Base-by-base conservation (phyloP, 2,113 vertebrate species). In the Gopherus flavomarginatus region DNA sequence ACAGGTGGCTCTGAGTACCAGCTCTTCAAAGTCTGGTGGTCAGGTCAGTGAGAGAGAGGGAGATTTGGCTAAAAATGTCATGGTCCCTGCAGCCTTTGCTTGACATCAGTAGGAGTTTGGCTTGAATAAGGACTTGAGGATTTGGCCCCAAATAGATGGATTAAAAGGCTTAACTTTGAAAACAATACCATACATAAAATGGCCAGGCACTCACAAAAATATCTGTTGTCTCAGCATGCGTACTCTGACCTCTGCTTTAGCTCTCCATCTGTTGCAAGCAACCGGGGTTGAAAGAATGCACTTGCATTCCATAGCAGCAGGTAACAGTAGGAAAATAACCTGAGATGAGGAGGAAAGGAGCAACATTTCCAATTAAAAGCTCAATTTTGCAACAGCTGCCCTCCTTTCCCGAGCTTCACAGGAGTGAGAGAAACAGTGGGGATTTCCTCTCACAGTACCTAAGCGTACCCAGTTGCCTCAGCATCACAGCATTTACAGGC, bases 111-210 rank as follows among this genome's bases (percentile, higher is more conserved):
- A 38, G 65, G 65, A 38, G 72, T 77, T 44, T 77, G 72, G 22
- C 17, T 54, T 90, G 82, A 57, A 86, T 53, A 11, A 91, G 62
- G 91, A 90, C 0, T 0, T 65, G 24, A 38, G 83, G 82, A 88
- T 84, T 87, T 82, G 82, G 65, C 62, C 59, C 29, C 52, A 84
- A 84, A 82, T 85, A 89, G 35, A 84, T 87, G 57, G 94, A 94
- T 97, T 87, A 94, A 91, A 78, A 92, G 82, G 89, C 57, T 96
- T 95, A 93, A 22, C 82, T 85, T 82, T 19, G 83, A 78, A 79
- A 92, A 95, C 42, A 0, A 0, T 11, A 24, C 29, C 1, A 1
- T 5, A 1, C 0, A 81, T 44, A 47, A 59, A 83, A 65, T 38
- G 53, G 50, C 89, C 88, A 65, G 91, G 27, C 5, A 59, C 0